Evolutionary conservation across 2,113 vertebrate species (phyloP).

Genomic region (Corythornis vintsioides): DNA sequence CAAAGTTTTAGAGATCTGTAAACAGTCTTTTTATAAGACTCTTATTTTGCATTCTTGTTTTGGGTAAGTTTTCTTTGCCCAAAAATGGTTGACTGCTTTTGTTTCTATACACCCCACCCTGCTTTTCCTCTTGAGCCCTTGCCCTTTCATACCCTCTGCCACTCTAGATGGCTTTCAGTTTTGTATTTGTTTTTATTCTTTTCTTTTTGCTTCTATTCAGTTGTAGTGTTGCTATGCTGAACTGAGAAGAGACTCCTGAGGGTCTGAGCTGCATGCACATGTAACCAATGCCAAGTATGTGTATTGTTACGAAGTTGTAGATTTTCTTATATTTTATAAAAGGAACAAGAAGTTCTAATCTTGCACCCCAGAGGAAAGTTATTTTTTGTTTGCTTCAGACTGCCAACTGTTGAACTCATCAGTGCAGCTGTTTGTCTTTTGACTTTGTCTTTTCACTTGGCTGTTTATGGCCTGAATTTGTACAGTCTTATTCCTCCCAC

Average conservation of each 20-base stretch:
- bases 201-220: not conserved
- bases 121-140: not conserved
- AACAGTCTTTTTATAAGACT: not conserved
- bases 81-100: not conserved
- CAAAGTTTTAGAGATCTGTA: not conserved
- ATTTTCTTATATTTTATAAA: conserved; percentile 15
- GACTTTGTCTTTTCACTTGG: not conserved
- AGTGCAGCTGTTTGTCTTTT: conserved; percentile 28
- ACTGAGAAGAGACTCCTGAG: not conserved
- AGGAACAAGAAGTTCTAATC: conserved; percentile 49
- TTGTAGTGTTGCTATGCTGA: not conserved
- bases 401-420: conserved; percentile 20
- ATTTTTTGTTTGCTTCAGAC: not conserved
- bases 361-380: conserved; percentile 16
- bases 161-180: not conserved
- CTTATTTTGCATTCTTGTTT: not conserved
- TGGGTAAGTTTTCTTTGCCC: not conserved
- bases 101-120: not conserved
- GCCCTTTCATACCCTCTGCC: not conserved
- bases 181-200: not conserved
- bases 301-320: not conserved
- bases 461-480: not conserved
- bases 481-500: not conserved
- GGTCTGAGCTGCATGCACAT: not conserved
- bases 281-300: not conserved